These are phyloP conservation scores for Cremastinae sp. DNA, from an alignment of 2,888 invertebrate genomes.

Conservation along the genomic window DNA sequence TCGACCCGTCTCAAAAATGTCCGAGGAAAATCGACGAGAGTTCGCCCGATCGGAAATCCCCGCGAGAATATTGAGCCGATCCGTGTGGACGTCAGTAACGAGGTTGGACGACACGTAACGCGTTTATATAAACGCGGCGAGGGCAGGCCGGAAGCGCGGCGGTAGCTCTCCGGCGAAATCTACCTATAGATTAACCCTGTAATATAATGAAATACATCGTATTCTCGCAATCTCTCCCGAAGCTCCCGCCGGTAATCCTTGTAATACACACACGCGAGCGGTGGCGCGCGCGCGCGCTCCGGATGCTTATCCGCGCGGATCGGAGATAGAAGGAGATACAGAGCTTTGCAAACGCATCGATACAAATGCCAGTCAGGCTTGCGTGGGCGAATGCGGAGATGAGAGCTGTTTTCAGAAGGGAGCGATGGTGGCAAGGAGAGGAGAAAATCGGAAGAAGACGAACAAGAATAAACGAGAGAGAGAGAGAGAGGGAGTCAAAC, in stretches of 20 bases:
- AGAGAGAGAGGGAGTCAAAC: slow-evolving; percentile 65
- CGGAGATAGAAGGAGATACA: slow-evolving; percentile 26
- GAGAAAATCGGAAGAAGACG: slow-evolving; percentile 12
- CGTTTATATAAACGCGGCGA: no score
- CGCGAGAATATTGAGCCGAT: slow-evolving; percentile 79
- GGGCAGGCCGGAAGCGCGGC: slow-evolving; percentile 6
- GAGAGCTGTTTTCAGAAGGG: slow-evolving; percentile 23
- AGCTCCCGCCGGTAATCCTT: background rate
- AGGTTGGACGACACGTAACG: slow-evolving; percentile 78
- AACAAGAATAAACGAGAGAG: slow-evolving; percentile 26
- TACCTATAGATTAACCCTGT: slow-evolving; percentile 15
- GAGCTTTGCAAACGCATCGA: slow-evolving; percentile 37
- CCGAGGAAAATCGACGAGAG: slow-evolving; percentile 38
- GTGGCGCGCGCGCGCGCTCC: no score
- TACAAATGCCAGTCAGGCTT: slow-evolving; percentile 35
- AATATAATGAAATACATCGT: slow-evolving; percentile 36
- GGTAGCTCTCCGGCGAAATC: background rate
- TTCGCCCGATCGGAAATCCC: slow-evolving; percentile 69
- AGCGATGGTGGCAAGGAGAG: slow-evolving; percentile 36
- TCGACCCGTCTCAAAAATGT: no score
- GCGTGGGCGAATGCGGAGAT: slow-evolving; percentile 10
- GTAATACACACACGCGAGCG: slow-evolving; percentile 9
- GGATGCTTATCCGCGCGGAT: background rate
- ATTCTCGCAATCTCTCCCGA: slow-evolving; percentile 11
- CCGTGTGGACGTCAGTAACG: slow-evolving; percentile 80